These are phyloP conservation scores for Alentia gelatinosa DNA, from an alignment of 2,888 invertebrate genomes.

Conservation along the genomic window DNA sequence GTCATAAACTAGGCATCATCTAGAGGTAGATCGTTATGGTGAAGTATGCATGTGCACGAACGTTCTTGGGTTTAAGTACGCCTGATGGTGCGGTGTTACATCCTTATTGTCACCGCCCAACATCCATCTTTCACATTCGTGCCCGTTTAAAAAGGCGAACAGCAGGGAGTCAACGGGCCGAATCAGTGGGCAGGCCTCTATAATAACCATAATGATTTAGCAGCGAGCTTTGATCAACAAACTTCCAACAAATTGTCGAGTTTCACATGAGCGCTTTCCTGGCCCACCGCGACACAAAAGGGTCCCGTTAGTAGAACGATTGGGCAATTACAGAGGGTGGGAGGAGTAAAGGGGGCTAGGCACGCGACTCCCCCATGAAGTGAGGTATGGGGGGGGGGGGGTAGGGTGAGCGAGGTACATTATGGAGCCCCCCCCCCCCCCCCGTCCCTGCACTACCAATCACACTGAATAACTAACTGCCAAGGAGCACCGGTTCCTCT, in stretches of 20 bases:
- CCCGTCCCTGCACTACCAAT: too few species aligned
- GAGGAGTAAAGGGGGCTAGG: neutral
- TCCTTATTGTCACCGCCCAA: neutral
- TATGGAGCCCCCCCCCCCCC: too few species aligned
- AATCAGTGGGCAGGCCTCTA: neutral
- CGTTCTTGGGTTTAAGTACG: neutral
- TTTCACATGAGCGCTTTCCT: neutral
- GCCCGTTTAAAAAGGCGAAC: neutral
- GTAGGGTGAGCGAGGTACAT: neutral
- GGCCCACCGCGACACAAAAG: neutral
- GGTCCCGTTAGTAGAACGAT: neutral
- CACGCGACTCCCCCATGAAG: neutral
- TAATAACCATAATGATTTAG: neutral
- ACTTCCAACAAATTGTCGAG: constrained; percentile 21
- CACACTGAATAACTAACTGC: too few species aligned
- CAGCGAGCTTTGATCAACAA: constrained; percentile 3
- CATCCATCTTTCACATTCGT: neutral
- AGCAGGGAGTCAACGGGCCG: neutral
- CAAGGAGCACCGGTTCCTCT: too few species aligned
- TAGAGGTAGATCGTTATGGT: too few species aligned
- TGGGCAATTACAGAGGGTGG: neutral
- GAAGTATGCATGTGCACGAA: too few species aligned
- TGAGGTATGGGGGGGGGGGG: neutral
- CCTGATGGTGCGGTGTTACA: neutral
- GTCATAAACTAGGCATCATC: too few species aligned